Conservation (phyloP, 2,113 vertebrate genomes). For the Setophaga petechia region DNA sequence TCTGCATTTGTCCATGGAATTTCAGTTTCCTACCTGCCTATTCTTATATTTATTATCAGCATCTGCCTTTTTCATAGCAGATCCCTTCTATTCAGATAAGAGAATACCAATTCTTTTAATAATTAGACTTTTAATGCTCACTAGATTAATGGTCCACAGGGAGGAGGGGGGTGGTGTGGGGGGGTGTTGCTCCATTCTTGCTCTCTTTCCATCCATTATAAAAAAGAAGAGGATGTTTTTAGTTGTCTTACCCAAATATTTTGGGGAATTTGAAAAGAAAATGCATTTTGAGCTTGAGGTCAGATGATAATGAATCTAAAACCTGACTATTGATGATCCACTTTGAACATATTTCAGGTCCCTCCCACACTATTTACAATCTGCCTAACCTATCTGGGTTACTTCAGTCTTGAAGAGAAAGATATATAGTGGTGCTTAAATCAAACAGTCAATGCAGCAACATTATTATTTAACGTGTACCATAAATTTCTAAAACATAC, state of each 20-base stretch:
- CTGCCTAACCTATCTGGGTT: not conserved
- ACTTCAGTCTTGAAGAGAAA: not conserved
- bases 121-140: not conserved
- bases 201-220: not conserved
- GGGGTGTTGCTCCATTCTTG: not conserved
- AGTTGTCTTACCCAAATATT: not conserved
- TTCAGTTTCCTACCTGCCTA: not conserved
- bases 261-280: not conserved
- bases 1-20: not conserved
- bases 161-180: fast-evolving
- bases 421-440: not conserved
- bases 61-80: conserved; percentile 5
- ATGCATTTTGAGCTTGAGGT: not conserved
- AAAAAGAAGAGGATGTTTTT: not conserved
- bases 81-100: not conserved
- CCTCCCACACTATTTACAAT: not conserved
- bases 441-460: not conserved
- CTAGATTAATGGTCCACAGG: not conserved
- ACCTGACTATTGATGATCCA: not conserved
- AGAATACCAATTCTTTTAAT: not conserved
- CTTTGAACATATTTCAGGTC: not conserved
- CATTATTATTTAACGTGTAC: not conserved
- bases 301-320: not conserved
- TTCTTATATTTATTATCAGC: not conserved
- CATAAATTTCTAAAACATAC: not conserved